These are phyloP conservation scores for Callocephalon fimbriatum DNA, from an alignment of 2,113 vertebrate genomes.

Conservation along the genomic window DNA sequence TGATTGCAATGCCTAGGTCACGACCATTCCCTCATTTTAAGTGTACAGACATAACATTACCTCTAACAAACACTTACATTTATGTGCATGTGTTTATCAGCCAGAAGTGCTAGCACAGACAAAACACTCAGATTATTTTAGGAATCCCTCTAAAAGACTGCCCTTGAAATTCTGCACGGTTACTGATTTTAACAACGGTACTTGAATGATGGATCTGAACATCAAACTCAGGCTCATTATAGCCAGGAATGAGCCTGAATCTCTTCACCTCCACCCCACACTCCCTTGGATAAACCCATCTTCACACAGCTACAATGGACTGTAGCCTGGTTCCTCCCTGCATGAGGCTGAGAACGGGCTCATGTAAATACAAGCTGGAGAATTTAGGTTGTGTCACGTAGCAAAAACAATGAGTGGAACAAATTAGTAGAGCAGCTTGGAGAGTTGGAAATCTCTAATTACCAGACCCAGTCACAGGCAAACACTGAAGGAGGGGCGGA, in stretches of 20 bases:
- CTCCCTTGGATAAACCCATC: background rate
- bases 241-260: background rate
- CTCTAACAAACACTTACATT: background rate
- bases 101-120: background rate
- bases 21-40: rapidly evolving
- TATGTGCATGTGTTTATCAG: background rate
- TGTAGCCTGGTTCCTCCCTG: background rate
- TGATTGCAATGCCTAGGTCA: background rate
- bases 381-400: conserved; percentile 71
- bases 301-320: background rate
- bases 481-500: conserved; percentile 67
- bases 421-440: conserved; percentile 68
- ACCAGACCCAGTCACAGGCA: conserved; percentile 76
- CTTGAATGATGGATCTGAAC: background rate
- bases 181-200: background rate
- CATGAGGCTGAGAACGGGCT: conserved; percentile 60
- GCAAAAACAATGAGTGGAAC: conserved; percentile 75
- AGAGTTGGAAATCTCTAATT: conserved; percentile 78
- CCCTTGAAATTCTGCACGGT: background rate
- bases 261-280: background rate
- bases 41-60: rapidly evolving
- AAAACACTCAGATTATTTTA: background rate
- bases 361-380: conserved; percentile 58
- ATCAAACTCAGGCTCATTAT: rapidly evolving
- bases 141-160: background rate